These are phyloP conservation scores for Nomada ferruginata DNA, from an alignment of 2,888 invertebrate genomes.

Conservation along the genomic window DNA sequence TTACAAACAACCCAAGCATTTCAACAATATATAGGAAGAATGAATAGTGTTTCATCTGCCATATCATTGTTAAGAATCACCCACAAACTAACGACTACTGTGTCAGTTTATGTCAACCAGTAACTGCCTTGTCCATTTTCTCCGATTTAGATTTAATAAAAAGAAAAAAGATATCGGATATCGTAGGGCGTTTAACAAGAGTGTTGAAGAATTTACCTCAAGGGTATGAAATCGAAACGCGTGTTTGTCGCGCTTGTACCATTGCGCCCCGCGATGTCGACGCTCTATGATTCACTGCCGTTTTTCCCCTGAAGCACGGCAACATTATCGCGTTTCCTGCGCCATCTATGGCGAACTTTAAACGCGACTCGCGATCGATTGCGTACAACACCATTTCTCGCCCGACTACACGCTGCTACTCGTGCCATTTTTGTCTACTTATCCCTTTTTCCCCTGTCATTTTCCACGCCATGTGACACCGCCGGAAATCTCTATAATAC, in stretches of 20 bases:
- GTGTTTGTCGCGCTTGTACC: conserved; percentile 2
- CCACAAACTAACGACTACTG: too few relatives aligned
- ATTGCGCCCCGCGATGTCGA: conserved; percentile 15
- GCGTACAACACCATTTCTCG: conserved; percentile 49
- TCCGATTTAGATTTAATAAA: background rate
- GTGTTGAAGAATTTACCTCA: background rate
- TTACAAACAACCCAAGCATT: too few relatives aligned
- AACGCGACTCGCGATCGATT: conserved; percentile 49
- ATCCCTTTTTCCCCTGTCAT: conserved; percentile 3
- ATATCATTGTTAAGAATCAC: too few relatives aligned
- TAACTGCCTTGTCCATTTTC: background rate
- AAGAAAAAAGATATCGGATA: background rate
- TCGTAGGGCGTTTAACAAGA: background rate
- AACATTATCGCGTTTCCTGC: conserved; percentile 28
- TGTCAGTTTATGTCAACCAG: too few relatives aligned
- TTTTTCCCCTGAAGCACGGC: conserved; percentile 27
- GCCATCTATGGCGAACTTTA: conserved; percentile 52
- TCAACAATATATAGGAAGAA: too few relatives aligned
- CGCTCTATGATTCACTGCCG: conserved; percentile 9
- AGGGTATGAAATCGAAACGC: background rate
- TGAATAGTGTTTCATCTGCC: too few relatives aligned
- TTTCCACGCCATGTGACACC: conserved; percentile 37
- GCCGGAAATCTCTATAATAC: conserved; percentile 1
- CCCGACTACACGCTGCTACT: conserved; percentile 21
- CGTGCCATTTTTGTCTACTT: conserved; percentile 13